Conservation (phyloP, 2,888 invertebrate species). For the Rhingia rostrata region DNA sequence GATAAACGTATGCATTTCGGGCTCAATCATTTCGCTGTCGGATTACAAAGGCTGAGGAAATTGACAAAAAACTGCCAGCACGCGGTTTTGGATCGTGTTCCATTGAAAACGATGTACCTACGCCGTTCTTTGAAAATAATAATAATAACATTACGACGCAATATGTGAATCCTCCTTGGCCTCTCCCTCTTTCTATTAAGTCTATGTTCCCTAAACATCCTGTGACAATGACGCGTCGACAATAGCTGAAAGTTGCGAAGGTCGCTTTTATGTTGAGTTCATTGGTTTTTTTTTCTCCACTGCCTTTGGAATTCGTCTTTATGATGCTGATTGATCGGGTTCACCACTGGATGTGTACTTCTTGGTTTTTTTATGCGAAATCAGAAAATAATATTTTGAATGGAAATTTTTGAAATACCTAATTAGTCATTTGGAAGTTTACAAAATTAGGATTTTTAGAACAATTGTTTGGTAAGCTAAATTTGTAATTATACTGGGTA, state of each 20-base stretch:
- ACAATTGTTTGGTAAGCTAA: too few relatives aligned
- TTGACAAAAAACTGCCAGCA: constrained; percentile 43
- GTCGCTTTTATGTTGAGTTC: constrained; percentile 60
- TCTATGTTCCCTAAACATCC: constrained; percentile 49
- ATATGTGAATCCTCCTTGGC: background rate
- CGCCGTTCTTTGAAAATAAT: constrained; percentile 31
- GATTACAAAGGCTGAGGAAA: constrained; percentile 30
- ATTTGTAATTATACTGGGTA: too few relatives aligned
- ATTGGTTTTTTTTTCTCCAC: constrained; percentile 25
- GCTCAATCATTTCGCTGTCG: constrained; percentile 33
- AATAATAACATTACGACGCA: constrained; percentile 53
- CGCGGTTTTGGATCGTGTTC: constrained; percentile 61
- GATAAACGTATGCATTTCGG: constrained; percentile 26
- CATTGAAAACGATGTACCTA: constrained; percentile 56
- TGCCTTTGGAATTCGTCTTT: constrained; percentile 24
- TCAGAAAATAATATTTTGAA: background rate
- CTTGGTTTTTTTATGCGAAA: constrained; percentile 13
- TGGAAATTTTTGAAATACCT: background rate
- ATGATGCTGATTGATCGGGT: constrained; percentile 37
- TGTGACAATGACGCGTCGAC: constrained; percentile 46
- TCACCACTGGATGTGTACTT: constrained; percentile 37
- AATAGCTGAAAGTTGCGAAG: constrained; percentile 62
- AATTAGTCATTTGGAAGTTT: background rate
- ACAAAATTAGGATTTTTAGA: too few relatives aligned
- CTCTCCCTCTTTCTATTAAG: background rate